phyloP scores from a whole-genome alignment of 2,797 vertebrate genomes.

The Tapera naevia region DNA sequence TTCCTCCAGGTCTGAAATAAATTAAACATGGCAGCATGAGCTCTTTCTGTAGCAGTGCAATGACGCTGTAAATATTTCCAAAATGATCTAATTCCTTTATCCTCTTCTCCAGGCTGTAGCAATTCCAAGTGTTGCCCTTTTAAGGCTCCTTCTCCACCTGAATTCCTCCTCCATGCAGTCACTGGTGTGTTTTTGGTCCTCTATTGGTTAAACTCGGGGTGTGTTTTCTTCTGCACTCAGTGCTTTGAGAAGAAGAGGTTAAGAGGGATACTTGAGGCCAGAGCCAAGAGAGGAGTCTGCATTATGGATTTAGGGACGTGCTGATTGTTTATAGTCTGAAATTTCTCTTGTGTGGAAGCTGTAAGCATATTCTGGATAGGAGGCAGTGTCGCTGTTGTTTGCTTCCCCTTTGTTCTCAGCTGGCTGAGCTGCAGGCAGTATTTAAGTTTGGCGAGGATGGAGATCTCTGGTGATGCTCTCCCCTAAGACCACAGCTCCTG shows the following conservation, averaged over 20 bases:
- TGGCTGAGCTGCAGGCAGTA: neutral
- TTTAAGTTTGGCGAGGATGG: neutral
- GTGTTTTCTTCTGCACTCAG: neutral
- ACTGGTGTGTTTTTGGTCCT: neutral
- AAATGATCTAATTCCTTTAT: constrained; percentile 11
- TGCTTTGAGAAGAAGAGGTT: neutral
- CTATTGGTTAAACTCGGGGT: neutral
- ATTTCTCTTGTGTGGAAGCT: neutral
- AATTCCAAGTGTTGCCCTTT: neutral
- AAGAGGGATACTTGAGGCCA: neutral
- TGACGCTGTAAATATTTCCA: constrained; percentile 37
- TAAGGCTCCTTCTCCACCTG: neutral
- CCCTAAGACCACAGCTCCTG: neutral
- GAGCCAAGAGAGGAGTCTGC: neutral
- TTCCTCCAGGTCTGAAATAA: constrained; percentile 49
- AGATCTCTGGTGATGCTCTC: neutral
- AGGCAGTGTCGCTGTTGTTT: neutral
- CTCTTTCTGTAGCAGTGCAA: constrained; percentile 12
- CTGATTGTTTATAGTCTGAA: neutral
- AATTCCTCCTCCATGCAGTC: neutral
- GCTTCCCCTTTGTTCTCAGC: neutral
- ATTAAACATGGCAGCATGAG: constrained; percentile 20
- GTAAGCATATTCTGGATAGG: neutral
- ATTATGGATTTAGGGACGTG: rapidly evolving
- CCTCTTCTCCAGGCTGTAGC: neutral